Base-by-base conservation (phyloP, 2,888 invertebrate genomes). In the Pheosia tremula region DNA sequence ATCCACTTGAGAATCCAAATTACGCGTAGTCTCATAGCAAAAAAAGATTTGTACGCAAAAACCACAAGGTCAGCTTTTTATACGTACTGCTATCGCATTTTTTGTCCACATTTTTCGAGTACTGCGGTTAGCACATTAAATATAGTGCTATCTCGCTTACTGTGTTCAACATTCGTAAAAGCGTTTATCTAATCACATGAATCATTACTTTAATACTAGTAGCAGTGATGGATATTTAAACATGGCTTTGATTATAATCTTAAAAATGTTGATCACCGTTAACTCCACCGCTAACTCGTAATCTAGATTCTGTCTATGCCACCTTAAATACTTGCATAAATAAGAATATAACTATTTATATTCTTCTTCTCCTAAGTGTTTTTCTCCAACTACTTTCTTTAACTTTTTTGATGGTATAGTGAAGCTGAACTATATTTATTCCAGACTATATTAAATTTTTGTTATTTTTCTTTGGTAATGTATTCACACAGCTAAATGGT, bases 51-150 rank as follows among this genome's bases (percentile, higher is more conserved):
- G 73, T 58, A 66, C 68, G 67, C 75, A 81, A 79, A 78, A 80
- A 78, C 70, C 71, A 72, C 79, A 79, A 83, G 84, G 85, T 71
- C 75, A 72, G 61, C 71, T 80, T 82, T 82, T 78, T 55, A 66
- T 71, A 24, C 24, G 24, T 24, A 74, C 75, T 72, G 62, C 72
- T 80, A 75, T 77, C 74, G 58, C 57, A 68, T 76, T 84, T 82
- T 82, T 82, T 82, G 75, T 58, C 38, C 36, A 60, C 47, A 63
- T 74, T 78, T 78, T 74, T 74, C 63, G 66, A 63, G 61, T 59
- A 50, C 49, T 59, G 43, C 54, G 50, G 58, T 63, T 63, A 43
- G 49, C 52, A 60, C 61, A 57, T 57, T 49, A 49, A 45, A 45
- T 64, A 77, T 74, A 62, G 53, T 67, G 62, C 62, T 59, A 68